phyloP scores from a whole-genome alignment of 2,797 vertebrate species.

The Ctenopoma kingsleyae region DNA sequence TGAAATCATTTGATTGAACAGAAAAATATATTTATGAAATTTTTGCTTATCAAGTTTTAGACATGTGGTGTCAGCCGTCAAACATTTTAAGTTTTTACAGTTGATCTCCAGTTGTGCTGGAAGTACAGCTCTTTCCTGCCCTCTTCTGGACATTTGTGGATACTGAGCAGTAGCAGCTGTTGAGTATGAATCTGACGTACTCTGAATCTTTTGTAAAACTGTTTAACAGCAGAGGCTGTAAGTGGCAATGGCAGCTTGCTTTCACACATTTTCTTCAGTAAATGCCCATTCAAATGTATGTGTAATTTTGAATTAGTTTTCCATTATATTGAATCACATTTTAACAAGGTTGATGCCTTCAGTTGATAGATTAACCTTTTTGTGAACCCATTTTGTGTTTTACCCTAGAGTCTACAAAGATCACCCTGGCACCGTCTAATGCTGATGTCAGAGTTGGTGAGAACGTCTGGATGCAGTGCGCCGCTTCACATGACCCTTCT shows the following conservation, averaged over 20 bases:
- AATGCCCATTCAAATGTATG: not conserved
- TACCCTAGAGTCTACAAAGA: conserved; percentile 92
- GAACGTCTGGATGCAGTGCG: conserved; percentile 91
- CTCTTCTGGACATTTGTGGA: conserved; percentile 68
- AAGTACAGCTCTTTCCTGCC: conserved; percentile 73
- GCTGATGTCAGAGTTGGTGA: conserved; percentile 92
- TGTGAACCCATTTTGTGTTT: conserved; percentile 8
- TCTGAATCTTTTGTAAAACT: too few species aligned
- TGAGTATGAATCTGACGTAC: not conserved
- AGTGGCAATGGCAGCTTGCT: too few species aligned
- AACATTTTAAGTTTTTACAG: conserved; percentile 8
- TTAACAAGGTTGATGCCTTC: not conserved
- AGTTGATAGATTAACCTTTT: not conserved
- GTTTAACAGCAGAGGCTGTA: too few species aligned
- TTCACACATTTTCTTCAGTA: too few species aligned
- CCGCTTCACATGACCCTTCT: conserved; percentile 89
- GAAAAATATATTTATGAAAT: conserved; percentile 1
- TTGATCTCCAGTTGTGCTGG: not conserved
- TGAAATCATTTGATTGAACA: conserved; percentile 23
- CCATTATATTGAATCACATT: not conserved
- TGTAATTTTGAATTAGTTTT: not conserved
- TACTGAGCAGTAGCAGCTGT: conserved; percentile 27
- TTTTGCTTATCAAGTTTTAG: conserved; percentile 5
- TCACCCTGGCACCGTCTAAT: conserved; percentile 91
- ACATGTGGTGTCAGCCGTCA: conserved; percentile 29